Conservation (phyloP, 1,140 invertebrate genomes). For the Protaetia brevitarsis region DNA sequence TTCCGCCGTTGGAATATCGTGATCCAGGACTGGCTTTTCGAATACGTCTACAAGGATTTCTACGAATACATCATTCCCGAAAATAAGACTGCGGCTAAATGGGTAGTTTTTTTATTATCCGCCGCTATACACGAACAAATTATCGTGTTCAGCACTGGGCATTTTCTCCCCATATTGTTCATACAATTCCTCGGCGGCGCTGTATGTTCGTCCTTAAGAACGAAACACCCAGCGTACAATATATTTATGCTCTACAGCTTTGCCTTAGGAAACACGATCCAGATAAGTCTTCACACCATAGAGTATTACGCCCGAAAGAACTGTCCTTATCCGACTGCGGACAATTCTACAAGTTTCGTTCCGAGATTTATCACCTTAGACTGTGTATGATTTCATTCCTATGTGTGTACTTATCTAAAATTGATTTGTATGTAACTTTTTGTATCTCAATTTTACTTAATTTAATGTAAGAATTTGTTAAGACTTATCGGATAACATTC, state of each 20-base stretch:
- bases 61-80: conserved; percentile 56
- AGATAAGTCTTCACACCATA: conserved; percentile 77
- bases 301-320: conserved; percentile 82
- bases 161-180: conserved; percentile 85
- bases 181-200: conserved; percentile 64
- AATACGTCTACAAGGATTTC: conserved; percentile 88
- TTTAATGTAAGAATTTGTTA: no score
- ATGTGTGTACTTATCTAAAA: no score
- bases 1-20: conserved; percentile 93
- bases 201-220: conserved; percentile 40
- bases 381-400: not conserved
- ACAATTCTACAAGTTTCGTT: not conserved
- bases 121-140: conserved; percentile 67
- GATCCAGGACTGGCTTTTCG: conserved; percentile 92
- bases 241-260: conserved; percentile 78
- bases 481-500: no score
- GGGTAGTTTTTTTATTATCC: conserved; percentile 56
- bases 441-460: no score
- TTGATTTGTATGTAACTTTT: no score
- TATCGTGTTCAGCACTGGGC: conserved; percentile 71
- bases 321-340: conserved; percentile 51
- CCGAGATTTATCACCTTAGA: conserved; percentile 3
- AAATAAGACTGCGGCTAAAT: conserved; percentile 54
- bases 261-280: conserved; percentile 71
- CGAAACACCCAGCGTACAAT: conserved; percentile 51